Conservation (phyloP, 2,113 vertebrate genomes). For the Misgurnus mizolepis region DNA sequence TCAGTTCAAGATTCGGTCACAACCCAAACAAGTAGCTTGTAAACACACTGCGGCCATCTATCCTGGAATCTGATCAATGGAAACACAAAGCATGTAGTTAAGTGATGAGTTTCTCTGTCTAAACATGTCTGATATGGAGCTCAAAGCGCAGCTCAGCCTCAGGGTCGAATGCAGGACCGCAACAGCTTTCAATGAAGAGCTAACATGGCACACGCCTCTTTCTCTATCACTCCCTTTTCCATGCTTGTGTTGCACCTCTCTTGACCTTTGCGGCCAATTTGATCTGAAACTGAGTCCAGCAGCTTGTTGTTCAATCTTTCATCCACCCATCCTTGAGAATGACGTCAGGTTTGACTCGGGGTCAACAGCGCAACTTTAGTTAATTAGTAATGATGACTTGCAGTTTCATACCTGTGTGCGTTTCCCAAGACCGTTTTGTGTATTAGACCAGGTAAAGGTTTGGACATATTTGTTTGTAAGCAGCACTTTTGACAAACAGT, state of each 20-base stretch:
- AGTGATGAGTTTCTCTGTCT: slow-evolving; percentile 20
- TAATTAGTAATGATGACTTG: slow-evolving; percentile 5
- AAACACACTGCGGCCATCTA: not conserved
- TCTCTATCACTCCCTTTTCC: slow-evolving; percentile 21
- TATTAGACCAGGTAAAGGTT: no score
- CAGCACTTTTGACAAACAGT: no score
- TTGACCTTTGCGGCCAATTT: not conserved
- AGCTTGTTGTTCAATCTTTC: not conserved
- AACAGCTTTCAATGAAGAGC: slow-evolving; percentile 36
- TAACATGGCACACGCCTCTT: slow-evolving; percentile 13
- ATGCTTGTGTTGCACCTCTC: not conserved
- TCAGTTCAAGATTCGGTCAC: no score
- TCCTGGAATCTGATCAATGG: slow-evolving; percentile 10
- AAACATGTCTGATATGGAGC: slow-evolving; percentile 43
- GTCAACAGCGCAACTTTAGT: not conserved
- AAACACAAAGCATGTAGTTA: slow-evolving; percentile 2
- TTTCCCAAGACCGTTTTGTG: not conserved
- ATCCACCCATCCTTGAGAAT: slow-evolving; percentile 1
- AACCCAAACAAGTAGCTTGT: not conserved
- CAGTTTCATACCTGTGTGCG: not conserved
- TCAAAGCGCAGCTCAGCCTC: slow-evolving; percentile 36
- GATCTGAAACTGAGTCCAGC: slow-evolving; percentile 15
- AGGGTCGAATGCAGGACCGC: slow-evolving; percentile 22
- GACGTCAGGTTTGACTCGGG: not conserved
- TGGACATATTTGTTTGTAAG: no score